A percentile compares a stretch with the other conserved stretches of the same genome.
These are phyloP conservation scores for Formica exsecta DNA, from an alignment of 1,140 invertebrate species.

Conservation along the genomic window DNA sequence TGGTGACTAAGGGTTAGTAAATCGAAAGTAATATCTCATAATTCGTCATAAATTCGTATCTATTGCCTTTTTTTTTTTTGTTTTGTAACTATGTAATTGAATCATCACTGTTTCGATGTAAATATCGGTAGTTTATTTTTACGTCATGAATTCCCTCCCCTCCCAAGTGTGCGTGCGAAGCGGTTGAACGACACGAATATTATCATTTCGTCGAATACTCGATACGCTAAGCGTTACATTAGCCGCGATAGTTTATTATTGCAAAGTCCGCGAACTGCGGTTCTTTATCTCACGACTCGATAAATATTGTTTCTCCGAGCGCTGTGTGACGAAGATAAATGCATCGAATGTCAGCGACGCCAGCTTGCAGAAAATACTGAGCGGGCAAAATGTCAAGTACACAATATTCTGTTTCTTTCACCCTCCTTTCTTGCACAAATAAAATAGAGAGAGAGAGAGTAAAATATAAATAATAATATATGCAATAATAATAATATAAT, in stretches of 20 bases:
- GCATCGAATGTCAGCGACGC: constrained; percentile 58
- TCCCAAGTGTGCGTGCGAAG: neutral
- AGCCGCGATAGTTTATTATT: constrained; percentile 61
- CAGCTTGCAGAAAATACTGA: constrained; percentile 47
- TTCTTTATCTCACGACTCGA: constrained; percentile 55
- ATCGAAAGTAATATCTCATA: neutral
- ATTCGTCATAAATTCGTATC: neutral
- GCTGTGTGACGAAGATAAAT: constrained; percentile 62
- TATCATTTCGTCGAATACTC: constrained; percentile 60
- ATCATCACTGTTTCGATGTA: neutral
- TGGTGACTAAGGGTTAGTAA: neutral
- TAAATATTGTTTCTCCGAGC: constrained; percentile 63
- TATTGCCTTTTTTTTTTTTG: neutral
- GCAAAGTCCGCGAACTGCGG: constrained; percentile 36
- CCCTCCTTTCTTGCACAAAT: constrained; percentile 16
- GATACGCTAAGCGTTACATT: constrained; percentile 53
- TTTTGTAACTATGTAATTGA: neutral
- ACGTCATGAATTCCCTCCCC: neutral
- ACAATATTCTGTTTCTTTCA: constrained; percentile 11
- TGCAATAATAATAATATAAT: neutral
- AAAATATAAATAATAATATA: constrained; percentile 1
- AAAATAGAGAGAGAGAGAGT: neutral
- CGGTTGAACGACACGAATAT: constrained; percentile 63
- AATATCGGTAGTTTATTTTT: constrained; percentile 13
- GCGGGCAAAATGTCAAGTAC: constrained; percentile 41